Conservation (phyloP, 2,888 invertebrate species). For the Anaspis maculata region DNA sequence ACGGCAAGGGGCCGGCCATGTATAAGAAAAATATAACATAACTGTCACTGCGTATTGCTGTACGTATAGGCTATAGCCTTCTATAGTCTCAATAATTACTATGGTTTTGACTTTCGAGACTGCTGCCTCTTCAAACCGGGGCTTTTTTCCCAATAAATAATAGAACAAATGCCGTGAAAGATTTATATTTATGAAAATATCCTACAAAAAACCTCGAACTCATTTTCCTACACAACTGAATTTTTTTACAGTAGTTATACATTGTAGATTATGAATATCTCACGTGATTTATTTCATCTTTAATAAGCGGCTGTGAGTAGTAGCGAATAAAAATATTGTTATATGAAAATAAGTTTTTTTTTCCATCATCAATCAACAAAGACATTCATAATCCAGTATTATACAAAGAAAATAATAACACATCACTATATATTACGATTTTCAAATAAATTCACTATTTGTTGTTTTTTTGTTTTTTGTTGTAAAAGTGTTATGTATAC, state of each 20-base stretch:
- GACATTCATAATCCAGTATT: constrained; percentile 26
- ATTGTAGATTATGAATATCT: constrained; percentile 30
- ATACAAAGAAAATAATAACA: constrained; percentile 34
- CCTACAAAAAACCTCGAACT: constrained; percentile 43
- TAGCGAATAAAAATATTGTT: constrained; percentile 22
- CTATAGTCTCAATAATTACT: no score
- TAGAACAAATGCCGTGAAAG: constrained; percentile 42
- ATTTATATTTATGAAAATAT: constrained; percentile 45
- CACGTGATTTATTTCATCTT: constrained; percentile 8
- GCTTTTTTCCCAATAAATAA: no score
- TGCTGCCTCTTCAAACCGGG: no score
- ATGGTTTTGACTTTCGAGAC: no score
- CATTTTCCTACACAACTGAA: constrained; percentile 39
- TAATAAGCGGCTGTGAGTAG: constrained; percentile 23
- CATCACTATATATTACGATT: constrained; percentile 33
- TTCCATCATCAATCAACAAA: no score
- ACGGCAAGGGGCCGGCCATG: no score
- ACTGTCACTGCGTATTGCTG: no score
- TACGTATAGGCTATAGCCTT: no score
- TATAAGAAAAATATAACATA: no score
- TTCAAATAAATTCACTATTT: constrained; percentile 39
- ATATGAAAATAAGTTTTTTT: no score
- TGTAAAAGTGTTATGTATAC: constrained; percentile 42
- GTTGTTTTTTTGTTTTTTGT: constrained; percentile 19
- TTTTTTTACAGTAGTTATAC: constrained; percentile 37